These are phyloP conservation scores for Hemichromis elongatus DNA, from an alignment of 2,113 vertebrate species.

Conservation along the genomic window DNA sequence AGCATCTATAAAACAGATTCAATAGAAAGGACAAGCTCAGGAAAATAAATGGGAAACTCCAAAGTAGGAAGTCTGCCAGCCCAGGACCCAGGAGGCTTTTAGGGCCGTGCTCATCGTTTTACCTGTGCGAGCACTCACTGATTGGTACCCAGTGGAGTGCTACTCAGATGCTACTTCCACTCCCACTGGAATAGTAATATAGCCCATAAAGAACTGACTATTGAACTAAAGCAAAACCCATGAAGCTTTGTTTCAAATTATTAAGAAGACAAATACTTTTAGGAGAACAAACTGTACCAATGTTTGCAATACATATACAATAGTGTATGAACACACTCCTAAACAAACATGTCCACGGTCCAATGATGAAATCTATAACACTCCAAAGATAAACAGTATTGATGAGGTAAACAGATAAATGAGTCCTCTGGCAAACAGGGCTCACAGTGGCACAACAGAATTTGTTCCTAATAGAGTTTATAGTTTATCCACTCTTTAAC, in stretches of 20 bases:
- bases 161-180: conserved; percentile 4
- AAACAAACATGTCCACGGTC: not conserved
- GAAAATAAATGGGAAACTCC: conserved; percentile 18
- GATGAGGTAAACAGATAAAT: conserved; percentile 23
- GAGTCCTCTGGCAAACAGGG: not conserved
- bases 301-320: not conserved
- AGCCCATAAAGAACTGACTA: conserved; percentile 10
- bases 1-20: conserved; percentile 1
- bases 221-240: conserved; percentile 9
- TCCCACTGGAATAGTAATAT: conserved; percentile 6
- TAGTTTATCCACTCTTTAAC: not conserved
- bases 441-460: not conserved
- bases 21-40: not conserved
- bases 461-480: not conserved
- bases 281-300: not conserved
- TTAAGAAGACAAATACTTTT: conserved; percentile 19
- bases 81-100: conserved; percentile 12
- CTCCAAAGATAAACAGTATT: not conserved
- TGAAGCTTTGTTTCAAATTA: not conserved
- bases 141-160: conserved; percentile 14
- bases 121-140: conserved; percentile 15
- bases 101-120: conserved; percentile 19
- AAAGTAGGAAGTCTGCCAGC: not conserved
- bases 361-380: conserved; percentile 6
- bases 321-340: not conserved